A percentile compares a stretch with the other conserved stretches of the same genome.
phyloP scores from a whole-genome alignment of 2,888 invertebrate genomes.

The Caenorhabditis plicata region DNA sequence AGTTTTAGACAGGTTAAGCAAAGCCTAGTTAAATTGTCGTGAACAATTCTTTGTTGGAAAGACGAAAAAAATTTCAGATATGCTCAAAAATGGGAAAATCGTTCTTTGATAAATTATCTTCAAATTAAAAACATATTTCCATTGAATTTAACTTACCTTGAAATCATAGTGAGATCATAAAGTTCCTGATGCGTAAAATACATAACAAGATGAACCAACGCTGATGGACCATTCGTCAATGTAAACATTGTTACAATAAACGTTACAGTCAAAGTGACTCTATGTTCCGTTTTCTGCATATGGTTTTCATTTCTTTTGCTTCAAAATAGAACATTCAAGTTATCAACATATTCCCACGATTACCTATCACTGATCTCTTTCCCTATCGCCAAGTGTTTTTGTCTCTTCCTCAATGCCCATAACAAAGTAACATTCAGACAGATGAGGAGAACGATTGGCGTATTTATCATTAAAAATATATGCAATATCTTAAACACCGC shows the following conservation, averaged over 20 bases:
- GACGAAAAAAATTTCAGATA: no score
- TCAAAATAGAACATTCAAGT: background rate
- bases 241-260: slow-evolving; percentile 65
- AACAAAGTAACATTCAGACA: slow-evolving; percentile 58
- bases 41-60: no score
- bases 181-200: slow-evolving; percentile 29
- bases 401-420: slow-evolving; percentile 51
- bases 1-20: no score
- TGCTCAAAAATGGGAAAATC: no score
- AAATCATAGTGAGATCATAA: slow-evolving; percentile 51
- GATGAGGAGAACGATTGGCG: slow-evolving; percentile 58
- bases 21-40: no score
- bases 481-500: slow-evolving; percentile 31
- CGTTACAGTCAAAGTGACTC: slow-evolving; percentile 62
- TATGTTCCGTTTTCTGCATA: slow-evolving; percentile 60
- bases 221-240: slow-evolving; percentile 62
- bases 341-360: background rate
- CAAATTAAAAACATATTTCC: no score
- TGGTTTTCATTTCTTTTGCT: slow-evolving; percentile 35
- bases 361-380: slow-evolving; percentile 16
- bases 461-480: slow-evolving; percentile 55
- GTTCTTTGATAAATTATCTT: no score
- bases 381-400: slow-evolving; percentile 30
- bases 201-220: slow-evolving; percentile 48
- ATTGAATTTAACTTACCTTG: slow-evolving; percentile 46